Conservation (phyloP, 2,113 vertebrate genomes). For the Ctenodactylus gundi region DNA sequence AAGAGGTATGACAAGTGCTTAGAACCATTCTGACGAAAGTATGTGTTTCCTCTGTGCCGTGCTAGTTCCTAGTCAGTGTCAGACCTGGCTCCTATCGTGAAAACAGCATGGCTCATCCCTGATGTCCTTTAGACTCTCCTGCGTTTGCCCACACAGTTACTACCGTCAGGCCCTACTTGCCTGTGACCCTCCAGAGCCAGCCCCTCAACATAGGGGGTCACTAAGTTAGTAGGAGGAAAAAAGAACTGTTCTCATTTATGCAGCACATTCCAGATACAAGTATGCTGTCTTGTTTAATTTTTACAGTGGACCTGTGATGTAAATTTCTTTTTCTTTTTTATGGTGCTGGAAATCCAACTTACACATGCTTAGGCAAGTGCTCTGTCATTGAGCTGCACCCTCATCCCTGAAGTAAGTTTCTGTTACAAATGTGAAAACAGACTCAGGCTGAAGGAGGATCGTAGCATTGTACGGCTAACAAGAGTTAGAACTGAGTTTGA, state of each 20-base stretch:
- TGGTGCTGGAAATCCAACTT: neutral
- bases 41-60: too few relatives aligned
- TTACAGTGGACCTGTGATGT: neutral
- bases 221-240: neutral
- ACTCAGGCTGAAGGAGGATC: neutral
- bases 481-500: neutral
- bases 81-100: neutral
- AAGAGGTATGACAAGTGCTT: neutral
- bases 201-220: neutral
- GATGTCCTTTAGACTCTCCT: too few relatives aligned
- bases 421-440: constrained; percentile 22
- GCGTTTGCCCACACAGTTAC: too few relatives aligned
- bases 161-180: too few relatives aligned
- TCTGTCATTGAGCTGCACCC: neutral
- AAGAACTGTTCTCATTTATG: neutral
- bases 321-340: neutral
- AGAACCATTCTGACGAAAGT: neutral
- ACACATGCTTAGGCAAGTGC: neutral
- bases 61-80: neutral
- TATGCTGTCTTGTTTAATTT: neutral
- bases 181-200: neutral
- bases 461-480: neutral
- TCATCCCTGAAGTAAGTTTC: neutral
- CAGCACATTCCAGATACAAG: neutral
- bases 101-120: neutral